These are phyloP conservation scores for Jacana jacana DNA, from an alignment of 2,113 vertebrate species.

Conservation along the genomic window DNA sequence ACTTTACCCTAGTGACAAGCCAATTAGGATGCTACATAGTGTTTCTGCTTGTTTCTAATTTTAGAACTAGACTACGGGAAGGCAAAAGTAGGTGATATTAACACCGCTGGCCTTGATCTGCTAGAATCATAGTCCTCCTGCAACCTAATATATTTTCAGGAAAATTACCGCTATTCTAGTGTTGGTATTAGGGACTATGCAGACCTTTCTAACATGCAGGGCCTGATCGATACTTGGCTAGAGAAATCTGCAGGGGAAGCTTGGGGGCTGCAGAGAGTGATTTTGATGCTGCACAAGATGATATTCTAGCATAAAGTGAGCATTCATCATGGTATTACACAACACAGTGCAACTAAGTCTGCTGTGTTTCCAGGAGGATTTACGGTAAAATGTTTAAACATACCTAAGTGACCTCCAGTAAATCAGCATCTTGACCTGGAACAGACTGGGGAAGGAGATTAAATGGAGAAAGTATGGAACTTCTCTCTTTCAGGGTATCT, in stretches of 20 bases:
- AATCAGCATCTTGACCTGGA: neutral
- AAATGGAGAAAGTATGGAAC: neutral
- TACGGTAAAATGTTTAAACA: neutral
- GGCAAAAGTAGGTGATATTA: conserved; percentile 56
- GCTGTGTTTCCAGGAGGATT: conserved; percentile 2
- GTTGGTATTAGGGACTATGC: neutral
- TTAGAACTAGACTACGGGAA: conserved; percentile 53
- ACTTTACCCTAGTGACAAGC: conserved; percentile 62
- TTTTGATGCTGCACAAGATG: conserved; percentile 2
- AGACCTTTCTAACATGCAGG: neutral
- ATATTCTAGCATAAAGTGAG: neutral
- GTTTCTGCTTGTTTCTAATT: conserved; percentile 68
- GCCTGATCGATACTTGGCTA: neutral
- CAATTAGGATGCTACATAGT: conserved; percentile 50
- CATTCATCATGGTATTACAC: neutral
- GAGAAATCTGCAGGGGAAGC: neutral
- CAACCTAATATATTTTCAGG: neutral
- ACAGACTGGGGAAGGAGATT: neutral
- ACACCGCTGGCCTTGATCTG: conserved; percentile 43
- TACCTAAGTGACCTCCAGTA: neutral
- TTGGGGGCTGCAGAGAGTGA: neutral
- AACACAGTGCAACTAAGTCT: neutral
- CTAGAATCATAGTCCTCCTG: neutral
- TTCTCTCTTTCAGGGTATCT: neutral
- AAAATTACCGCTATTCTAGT: neutral